Percentiles rank a stretch among this genome's conserved stretches.
phyloP scores from a whole-genome alignment of 2,888 invertebrate genomes.

The Argynnis bischoffii region DNA sequence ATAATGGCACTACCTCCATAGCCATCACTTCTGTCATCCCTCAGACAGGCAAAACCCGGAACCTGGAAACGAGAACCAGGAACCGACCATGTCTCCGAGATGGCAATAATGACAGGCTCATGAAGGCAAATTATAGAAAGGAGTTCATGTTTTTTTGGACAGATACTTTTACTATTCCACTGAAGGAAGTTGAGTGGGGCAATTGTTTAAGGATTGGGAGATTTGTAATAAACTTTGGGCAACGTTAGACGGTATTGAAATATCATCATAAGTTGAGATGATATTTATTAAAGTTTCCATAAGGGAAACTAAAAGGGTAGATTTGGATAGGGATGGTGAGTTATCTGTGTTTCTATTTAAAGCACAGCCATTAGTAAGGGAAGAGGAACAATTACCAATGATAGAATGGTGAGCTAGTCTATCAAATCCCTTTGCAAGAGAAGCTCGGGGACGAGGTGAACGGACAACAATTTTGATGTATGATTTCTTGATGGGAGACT shows the following conservation, averaged over 20 bases:
- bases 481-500: background rate
- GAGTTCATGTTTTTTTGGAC: constrained; percentile 14
- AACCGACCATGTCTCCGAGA: background rate
- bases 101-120: background rate
- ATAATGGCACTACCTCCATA: background rate
- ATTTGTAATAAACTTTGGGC: background rate
- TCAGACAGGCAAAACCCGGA: background rate
- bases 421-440: no score
- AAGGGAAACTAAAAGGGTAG: no score
- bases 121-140: background rate
- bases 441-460: background rate
- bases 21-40: background rate
- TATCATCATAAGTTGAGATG: background rate
- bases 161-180: constrained; percentile 14
- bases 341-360: no score
- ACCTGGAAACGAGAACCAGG: background rate
- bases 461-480: constrained; percentile 1
- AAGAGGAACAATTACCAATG: background rate
- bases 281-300: no score
- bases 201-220: background rate
- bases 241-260: constrained; percentile 12
- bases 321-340: no score
- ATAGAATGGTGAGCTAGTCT: constrained; percentile 1
- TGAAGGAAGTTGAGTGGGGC: constrained; percentile 10
- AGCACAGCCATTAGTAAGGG: no score